phyloP scores from a whole-genome alignment of 2,797 vertebrate species.

The Spinus pinus region DNA sequence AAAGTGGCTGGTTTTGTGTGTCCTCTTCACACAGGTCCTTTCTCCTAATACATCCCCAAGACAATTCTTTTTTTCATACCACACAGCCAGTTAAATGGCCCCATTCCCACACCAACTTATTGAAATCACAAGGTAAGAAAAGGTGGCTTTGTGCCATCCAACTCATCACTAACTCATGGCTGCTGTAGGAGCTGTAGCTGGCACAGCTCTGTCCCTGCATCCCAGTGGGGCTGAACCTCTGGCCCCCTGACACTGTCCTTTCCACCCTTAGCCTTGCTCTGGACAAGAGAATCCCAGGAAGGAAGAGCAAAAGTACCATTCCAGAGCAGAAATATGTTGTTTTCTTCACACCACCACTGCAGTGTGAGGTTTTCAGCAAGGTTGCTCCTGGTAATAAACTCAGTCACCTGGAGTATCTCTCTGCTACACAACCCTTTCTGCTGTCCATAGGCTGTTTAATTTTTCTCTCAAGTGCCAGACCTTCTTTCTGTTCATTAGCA shows the following conservation, averaged over 20 bases:
- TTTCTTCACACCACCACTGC: neutral
- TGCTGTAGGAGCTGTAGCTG: neutral
- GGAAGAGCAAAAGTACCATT: neutral
- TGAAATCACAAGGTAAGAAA: neutral
- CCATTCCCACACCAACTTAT: neutral
- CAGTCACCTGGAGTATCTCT: neutral
- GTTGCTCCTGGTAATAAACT: neutral
- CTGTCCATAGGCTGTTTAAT: neutral
- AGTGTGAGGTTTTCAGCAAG: accelerated
- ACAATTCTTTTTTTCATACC: neutral
- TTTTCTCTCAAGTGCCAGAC: neutral
- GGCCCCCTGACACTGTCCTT: neutral
- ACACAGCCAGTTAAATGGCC: accelerated
- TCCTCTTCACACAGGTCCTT: neutral
- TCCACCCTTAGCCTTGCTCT: neutral
- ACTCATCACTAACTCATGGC: neutral
- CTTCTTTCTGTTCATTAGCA: neutral
- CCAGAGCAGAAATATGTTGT: neutral
- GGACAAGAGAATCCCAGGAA: neutral
- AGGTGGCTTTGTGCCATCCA: neutral
- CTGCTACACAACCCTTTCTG: neutral
- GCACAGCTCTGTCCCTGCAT: neutral
- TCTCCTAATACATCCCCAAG: neutral
- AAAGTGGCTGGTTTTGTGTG: neutral
- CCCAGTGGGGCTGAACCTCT: neutral